Percentiles rank a stretch among this genome's conserved stretches.
phyloP scores from a whole-genome alignment of 2,113 vertebrate species.

The Sapajus apella region DNA sequence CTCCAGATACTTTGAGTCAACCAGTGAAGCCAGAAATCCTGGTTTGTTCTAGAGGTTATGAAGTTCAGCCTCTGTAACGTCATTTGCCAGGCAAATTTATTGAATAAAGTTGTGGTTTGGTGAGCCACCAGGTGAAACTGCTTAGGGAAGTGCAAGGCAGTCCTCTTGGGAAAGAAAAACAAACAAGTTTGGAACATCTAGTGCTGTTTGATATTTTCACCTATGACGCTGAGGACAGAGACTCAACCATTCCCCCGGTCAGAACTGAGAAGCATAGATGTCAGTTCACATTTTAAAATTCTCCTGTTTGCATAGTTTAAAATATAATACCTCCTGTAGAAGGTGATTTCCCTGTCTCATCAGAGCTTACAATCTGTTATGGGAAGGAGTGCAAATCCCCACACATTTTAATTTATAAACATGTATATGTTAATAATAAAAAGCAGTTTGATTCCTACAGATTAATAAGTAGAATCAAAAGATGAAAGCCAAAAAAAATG shows the following conservation, averaged over 20 bases:
- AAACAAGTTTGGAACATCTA: slow-evolving; percentile 68
- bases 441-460: not conserved
- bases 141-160: not conserved
- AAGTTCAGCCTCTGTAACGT: not conserved
- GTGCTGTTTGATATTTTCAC: slow-evolving; percentile 59
- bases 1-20: not conserved
- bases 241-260: not conserved
- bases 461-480: not conserved
- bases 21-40: not conserved
- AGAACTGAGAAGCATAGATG: not conserved
- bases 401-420: not conserved
- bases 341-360: not conserved
- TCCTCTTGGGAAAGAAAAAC: slow-evolving; percentile 74
- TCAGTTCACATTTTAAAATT: not conserved
- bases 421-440: not conserved
- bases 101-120: not conserved
- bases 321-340: not conserved
- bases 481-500: not conserved
- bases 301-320: not conserved
- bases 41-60: slow-evolving; percentile 38
- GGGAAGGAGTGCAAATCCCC: not conserved
- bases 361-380: not conserved
- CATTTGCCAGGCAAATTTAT: not conserved
- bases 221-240: slow-evolving; percentile 3
- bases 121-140: not conserved